A percentile compares a stretch with the other conserved stretches of the same genome.
Evolutionary conservation across 2,113 vertebrate species (phyloP).

Genomic region (Glaucidium brasilianum): DNA sequence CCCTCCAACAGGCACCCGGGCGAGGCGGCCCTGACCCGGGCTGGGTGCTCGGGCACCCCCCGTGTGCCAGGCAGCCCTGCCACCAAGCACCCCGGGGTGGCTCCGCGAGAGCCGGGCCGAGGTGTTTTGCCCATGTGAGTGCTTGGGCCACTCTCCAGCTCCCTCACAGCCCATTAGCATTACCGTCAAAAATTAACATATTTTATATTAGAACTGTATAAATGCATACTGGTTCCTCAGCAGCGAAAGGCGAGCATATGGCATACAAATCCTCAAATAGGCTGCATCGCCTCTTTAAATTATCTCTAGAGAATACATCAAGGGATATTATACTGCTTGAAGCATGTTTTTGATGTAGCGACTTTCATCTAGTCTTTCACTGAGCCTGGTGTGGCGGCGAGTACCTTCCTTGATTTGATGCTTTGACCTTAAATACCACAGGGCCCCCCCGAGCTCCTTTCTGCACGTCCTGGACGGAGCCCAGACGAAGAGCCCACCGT

Average conservation of each 20-base stretch:
- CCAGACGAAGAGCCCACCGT: fast-evolving
- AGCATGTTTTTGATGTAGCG: constrained; percentile 22
- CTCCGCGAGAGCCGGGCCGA: fast-evolving
- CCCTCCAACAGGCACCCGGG: not conserved
- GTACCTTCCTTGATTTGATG: not conserved
- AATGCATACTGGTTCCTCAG: not conserved
- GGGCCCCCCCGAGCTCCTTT: fast-evolving
- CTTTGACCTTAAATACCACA: not conserved
- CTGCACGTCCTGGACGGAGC: fast-evolving
- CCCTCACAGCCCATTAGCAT: not conserved
- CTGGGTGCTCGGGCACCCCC: not conserved
- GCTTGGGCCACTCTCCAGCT: not conserved
- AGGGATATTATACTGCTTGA: constrained; percentile 30
- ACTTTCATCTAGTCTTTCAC: constrained; percentile 20
- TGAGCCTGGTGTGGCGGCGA: not conserved
- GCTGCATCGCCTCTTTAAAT: constrained; percentile 43
- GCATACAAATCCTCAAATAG: not conserved
- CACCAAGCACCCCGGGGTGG: fast-evolving
- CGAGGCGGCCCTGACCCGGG: fast-evolving
- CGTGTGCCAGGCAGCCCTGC: not conserved
- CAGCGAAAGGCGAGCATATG: not conserved
- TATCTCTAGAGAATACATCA: constrained; percentile 49
- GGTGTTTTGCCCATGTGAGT: not conserved
- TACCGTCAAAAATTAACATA: not conserved
- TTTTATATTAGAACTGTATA: not conserved